These are phyloP conservation scores for Scrobipalpa costella DNA, from an alignment of 2,888 invertebrate genomes.

Conservation along the genomic window DNA sequence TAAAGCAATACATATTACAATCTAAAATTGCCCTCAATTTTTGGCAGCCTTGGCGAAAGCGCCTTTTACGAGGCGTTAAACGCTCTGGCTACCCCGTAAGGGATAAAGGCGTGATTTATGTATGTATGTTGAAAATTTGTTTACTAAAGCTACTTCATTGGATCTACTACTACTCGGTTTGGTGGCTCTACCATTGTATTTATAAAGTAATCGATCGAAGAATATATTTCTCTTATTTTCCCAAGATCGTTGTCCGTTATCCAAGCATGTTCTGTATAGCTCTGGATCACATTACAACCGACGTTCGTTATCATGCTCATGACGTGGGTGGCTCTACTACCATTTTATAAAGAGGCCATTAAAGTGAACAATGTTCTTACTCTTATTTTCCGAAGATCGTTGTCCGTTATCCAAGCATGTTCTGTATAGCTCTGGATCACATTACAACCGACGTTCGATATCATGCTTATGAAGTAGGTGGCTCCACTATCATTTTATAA, in stretches of 20 bases:
- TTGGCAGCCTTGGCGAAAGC: too few species aligned
- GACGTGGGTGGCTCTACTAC: slow-evolving; percentile 84
- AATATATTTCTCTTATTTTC: slow-evolving; percentile 35
- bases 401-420: slow-evolving; percentile 87
- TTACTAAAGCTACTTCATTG: too few species aligned
- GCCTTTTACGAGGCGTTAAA: too few species aligned
- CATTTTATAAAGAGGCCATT: background rate
- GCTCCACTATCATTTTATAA: background rate
- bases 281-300: slow-evolving; percentile 92
- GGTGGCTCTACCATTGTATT: background rate
- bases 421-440: slow-evolving; percentile 94
- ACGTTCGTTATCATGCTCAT: slow-evolving; percentile 85
- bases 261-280: slow-evolving; percentile 90
- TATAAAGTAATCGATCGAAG: background rate
- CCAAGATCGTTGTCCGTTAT: slow-evolving; percentile 88
- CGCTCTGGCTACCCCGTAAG: too few species aligned
- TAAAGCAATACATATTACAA: too few species aligned
- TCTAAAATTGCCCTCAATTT: too few species aligned
- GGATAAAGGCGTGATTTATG: too few species aligned
- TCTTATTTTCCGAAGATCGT: slow-evolving; percentile 78
- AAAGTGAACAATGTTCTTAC: slow-evolving; percentile 34
- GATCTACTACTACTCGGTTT: too few species aligned
- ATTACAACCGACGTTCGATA: slow-evolving; percentile 88
- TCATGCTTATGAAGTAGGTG: slow-evolving; percentile 86
- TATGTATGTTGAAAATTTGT: too few species aligned